Percentiles rank a stretch among this genome's conserved stretches.
These are phyloP conservation scores for Acanthosoma haemorrhoidale DNA, from an alignment of 2,888 invertebrate species.

Conservation along the genomic window DNA sequence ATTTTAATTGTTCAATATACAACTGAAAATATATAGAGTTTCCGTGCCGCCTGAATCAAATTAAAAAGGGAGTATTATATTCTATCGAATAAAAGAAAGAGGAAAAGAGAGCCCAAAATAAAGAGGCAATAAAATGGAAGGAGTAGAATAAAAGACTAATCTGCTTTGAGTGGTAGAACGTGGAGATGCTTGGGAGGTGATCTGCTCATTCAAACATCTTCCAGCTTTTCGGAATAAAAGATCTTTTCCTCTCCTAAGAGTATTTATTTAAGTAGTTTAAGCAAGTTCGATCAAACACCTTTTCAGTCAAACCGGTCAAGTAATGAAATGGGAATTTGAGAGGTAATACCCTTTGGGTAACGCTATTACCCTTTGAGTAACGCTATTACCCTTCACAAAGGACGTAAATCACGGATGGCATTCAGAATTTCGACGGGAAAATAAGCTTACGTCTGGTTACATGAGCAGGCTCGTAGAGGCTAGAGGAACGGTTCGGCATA, in stretches of 20 bases:
- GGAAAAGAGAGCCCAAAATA: background rate
- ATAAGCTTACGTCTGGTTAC: too few relatives aligned
- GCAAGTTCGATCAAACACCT: constrained; percentile 8
- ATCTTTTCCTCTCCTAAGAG: background rate
- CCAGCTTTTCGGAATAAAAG: constrained; percentile 8
- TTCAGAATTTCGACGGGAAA: too few relatives aligned
- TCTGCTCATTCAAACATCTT: constrained; percentile 10
- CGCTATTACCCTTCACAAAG: background rate
- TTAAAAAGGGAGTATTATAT: too few relatives aligned
- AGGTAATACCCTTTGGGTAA: background rate
- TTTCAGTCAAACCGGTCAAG: background rate
- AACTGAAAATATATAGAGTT: too few relatives aligned
- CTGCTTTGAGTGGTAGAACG: constrained; percentile 10
- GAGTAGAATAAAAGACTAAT: background rate
- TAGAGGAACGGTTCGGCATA: too few relatives aligned
- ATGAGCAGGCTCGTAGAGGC: too few relatives aligned
- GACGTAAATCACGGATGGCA: too few relatives aligned
- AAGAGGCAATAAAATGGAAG: too few relatives aligned
- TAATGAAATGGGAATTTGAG: background rate
- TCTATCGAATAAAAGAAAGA: too few relatives aligned
- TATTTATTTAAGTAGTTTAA: constrained; percentile 11
- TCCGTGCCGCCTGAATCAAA: too few relatives aligned
- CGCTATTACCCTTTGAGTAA: background rate
- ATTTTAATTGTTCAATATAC: too few relatives aligned
- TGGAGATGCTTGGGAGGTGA: background rate